A percentile compares a stretch with the other conserved stretches of the same genome.
Conservation (phyloP, 1,140 invertebrate genomes). For the Nasonia vitripennis region DNA sequence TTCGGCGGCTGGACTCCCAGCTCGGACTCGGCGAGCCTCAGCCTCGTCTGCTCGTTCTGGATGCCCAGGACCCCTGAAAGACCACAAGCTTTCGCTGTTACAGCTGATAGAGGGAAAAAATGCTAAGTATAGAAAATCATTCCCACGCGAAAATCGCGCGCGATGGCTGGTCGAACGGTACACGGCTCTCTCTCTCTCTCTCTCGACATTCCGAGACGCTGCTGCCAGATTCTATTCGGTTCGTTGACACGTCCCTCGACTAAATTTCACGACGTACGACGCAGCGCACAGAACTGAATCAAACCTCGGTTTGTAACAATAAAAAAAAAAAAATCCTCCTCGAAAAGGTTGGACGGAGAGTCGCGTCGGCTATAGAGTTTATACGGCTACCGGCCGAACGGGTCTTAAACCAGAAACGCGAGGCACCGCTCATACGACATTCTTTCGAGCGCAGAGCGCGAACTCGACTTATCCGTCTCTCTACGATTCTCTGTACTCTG, state of each 20-base stretch:
- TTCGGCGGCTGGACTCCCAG: conserved; percentile 56
- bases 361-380: background rate
- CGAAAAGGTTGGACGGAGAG: background rate
- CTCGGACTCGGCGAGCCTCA: conserved; percentile 56
- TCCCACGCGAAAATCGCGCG: conserved; percentile 53
- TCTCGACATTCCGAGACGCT: no score
- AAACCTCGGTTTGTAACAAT: no score
- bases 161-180: conserved; percentile 51
- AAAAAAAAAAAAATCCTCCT: background rate
- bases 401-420: conserved; percentile 49
- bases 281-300: no score
- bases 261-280: no score
- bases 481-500: background rate
- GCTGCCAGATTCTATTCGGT: no score
- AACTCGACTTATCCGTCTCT: background rate
- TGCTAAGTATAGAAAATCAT: background rate
- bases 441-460: background rate
- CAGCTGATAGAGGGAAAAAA: no score
- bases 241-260: background rate
- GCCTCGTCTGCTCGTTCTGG: conserved; percentile 66
- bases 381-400: conserved; percentile 27
- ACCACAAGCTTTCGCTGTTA: no score
- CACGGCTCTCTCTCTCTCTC: background rate
- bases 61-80: conserved; percentile 61
- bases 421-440: background rate